Percentiles rank a stretch among this genome's conserved stretches.
These are phyloP conservation scores for Cassiopea andromeda DNA, from an alignment of 30 jellyfish, hydroid and myxozoan species.

Conservation along the genomic window DNA sequence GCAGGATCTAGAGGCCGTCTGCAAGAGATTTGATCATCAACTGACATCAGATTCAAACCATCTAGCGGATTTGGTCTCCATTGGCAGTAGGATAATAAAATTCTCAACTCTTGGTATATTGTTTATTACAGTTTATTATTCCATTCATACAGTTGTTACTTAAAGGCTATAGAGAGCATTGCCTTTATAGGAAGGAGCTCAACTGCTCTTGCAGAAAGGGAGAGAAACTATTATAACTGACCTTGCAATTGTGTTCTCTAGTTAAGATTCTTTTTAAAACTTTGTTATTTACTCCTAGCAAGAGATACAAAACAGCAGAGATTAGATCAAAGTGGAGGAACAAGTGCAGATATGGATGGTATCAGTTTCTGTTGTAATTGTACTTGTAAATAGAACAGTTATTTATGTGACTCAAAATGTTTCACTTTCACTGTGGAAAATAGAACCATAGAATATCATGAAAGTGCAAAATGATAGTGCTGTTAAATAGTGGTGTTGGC, in stretches of 20 bases:
- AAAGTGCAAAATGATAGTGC: no score
- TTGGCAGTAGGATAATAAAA: constrained; percentile 85
- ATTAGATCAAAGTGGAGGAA: constrained; percentile 12
- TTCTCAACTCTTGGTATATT: constrained; percentile 78
- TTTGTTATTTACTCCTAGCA: constrained; percentile 4
- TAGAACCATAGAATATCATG: no score
- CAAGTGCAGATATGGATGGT: neutral
- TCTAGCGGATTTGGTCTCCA: constrained; percentile 81
- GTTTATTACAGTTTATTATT: no score
- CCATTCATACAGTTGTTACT: no score
- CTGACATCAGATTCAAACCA: constrained; percentile 92
- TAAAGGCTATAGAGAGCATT: no score
- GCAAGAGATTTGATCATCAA: constrained; percentile 86
- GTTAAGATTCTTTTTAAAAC: neutral
- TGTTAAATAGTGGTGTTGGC: no score
- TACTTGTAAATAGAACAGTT: neutral
- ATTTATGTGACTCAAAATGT: neutral
- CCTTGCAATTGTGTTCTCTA: no score
- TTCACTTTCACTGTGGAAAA: no score
- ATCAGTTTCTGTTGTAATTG: neutral
- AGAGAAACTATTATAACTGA: no score
- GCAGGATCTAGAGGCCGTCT: constrained; percentile 86
- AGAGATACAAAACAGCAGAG: constrained; percentile 20
- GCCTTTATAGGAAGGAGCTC: no score
- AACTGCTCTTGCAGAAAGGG: neutral